Conservation (phyloP, 2,797 vertebrate species). For the Octomys mimax region DNA sequence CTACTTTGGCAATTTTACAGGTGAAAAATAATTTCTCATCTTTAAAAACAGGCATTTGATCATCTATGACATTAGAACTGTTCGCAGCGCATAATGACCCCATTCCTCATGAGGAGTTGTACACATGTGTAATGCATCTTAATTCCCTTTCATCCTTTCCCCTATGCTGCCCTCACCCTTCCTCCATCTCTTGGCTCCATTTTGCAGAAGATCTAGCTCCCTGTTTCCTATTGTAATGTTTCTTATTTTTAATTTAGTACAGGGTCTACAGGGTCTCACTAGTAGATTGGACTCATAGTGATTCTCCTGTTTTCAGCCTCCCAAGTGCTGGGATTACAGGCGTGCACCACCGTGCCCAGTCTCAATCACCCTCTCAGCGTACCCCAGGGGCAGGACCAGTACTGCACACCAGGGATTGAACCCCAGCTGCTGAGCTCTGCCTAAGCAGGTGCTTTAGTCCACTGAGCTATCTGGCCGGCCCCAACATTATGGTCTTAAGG, state of each 20-base stretch:
- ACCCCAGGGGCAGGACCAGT: too few relatives aligned
- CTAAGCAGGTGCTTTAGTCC: too few relatives aligned
- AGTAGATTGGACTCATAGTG: too few relatives aligned
- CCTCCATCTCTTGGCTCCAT: neutral
- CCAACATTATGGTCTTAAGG: neutral
- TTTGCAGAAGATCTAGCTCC: neutral
- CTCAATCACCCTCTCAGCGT: too few relatives aligned
- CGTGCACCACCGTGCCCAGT: too few relatives aligned
- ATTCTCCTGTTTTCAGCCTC: too few relatives aligned
- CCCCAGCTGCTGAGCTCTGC: too few relatives aligned
- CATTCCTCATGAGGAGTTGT: neutral
- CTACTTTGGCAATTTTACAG: neutral
- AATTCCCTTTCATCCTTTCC: neutral
- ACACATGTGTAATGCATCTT: neutral
- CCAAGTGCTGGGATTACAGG: too few relatives aligned
- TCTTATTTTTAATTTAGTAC: neutral
- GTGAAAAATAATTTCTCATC: conserved; percentile 4
- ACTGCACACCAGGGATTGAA: too few relatives aligned
- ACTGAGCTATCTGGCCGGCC: too few relatives aligned
- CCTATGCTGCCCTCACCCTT: neutral
- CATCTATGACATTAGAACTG: neutral
- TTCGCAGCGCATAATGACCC: neutral
- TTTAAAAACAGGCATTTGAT: neutral
- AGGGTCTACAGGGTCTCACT: too few relatives aligned
- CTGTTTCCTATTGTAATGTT: neutral